Evolutionary conservation across 2,797 vertebrate genomes (phyloP), one percentile per base, ranked within the genome.

Genomic region (Karalla daura): DNA sequence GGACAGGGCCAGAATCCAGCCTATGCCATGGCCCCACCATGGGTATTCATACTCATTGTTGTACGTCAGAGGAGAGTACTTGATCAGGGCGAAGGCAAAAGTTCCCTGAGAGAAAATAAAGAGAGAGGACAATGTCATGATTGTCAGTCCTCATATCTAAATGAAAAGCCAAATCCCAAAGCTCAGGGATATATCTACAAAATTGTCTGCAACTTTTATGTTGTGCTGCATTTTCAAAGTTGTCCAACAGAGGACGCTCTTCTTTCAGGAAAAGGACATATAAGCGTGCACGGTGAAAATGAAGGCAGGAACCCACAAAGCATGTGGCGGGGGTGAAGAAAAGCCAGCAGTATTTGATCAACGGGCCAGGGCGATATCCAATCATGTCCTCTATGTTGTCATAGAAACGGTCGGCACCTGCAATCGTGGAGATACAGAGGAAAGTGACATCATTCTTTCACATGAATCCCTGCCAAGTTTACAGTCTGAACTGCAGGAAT

Each of bases 321-420:
- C 98, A 99, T 7, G 96, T 96, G 0, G 95, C 96, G 0, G 98
- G 98, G 3, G 97, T 99, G 90, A 99, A 89, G 86, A 96, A 96
- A 39, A 96, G 81, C 98, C 98, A 99, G 84, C 98, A 98, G 83
- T 96, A 99, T 66, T 98, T 99, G 83, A 99, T 95, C 70, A 96
- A 13, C 27, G 96, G 74, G 78, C 93, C 89, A 0, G 98, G 97
- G 4, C 95, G 90, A 74, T 98, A 98, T 4, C 98, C 97, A 13
- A 99, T 98, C 98, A 99, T 99, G 54, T 98, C 96, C 83, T 98
- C 96, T 6, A 99, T 95, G 84, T 99, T 98, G 84, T 96, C 93
- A 5, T 98, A 99, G 90, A 98, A 98, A 85, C 94, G 96, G 58
- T 96, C 90, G 0, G 95, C 97, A 81, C 97, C 97, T 99, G 52